phyloP scores from a whole-genome alignment of 1,140 invertebrate genomes.

The Geopemphigus sp. region DNA sequence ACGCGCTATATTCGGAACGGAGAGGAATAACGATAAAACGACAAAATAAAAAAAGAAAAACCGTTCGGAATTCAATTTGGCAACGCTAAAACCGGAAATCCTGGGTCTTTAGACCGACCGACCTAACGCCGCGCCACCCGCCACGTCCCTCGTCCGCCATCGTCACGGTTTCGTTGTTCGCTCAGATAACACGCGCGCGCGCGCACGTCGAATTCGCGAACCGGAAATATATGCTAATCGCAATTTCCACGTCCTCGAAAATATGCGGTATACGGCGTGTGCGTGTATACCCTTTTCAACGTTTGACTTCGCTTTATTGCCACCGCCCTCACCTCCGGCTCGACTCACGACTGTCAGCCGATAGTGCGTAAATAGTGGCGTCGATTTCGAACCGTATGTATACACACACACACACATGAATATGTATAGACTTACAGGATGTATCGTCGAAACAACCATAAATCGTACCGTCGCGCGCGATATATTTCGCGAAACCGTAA shows the following conservation, averaged over 20 bases:
- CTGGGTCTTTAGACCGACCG: neutral
- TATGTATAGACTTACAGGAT: neutral
- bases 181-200: neutral
- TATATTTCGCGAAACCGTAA: no score
- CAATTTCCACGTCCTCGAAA: neutral
- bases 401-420: neutral
- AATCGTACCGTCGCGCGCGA: no score
- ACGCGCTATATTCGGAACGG: neutral
- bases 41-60: neutral
- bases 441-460: neutral
- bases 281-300: neutral
- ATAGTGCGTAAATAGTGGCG: no score
- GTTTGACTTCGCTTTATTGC: conserved; percentile 22
- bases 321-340: neutral
- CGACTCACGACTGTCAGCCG: no score
- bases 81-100: neutral
- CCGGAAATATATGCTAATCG: conserved; percentile 33
- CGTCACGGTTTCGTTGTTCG: neutral
- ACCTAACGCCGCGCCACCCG: neutral
- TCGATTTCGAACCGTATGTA: no score
- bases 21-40: neutral
- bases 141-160: neutral
- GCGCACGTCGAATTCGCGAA: no score
- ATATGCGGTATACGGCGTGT: neutral
- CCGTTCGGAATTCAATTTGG: neutral